Base-by-base conservation (phyloP, 1,140 invertebrate species). In the Drosophila miranda region DNA sequence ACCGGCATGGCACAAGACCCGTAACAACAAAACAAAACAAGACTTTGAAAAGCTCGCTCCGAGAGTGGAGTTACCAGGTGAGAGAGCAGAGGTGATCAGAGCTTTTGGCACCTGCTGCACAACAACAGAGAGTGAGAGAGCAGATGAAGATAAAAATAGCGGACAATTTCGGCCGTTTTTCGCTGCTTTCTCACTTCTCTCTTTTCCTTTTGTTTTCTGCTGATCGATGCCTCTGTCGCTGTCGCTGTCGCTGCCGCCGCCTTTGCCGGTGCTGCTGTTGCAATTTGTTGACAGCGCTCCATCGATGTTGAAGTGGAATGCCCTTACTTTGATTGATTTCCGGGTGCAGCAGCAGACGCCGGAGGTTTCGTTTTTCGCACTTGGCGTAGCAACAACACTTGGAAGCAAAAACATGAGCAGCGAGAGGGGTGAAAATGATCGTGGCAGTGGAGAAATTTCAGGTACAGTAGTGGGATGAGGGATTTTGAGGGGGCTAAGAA, bases 241-340 rank as follows among this genome's bases (percentile, higher is more conserved):
- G 28, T 50, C 34, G 45, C 49, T 45, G 50, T 57, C 41, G 49
- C 49, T 13, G 34, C 5, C 43, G 28, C 48, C 43, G 54, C 38
- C 44, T 62, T 53, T 56, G 60, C 48, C 60, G 56, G 56, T 45
- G 50, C 51, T 53, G 52, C 56, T 66, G 71, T 57, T 75, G 66
- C 75, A 78, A 70, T 77, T 77, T 75, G 66, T 66, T 78, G 75
- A 55, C 50, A 70, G 57, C 66, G 45, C 57, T 50, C 50, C 66
- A 66, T 78, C 55, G 66, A 66, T 75, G 75, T 78, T 75, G 75
- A 64, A 62, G 61, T 75, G 75, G 76, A 74, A 82, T 82, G 68
- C 73, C 77, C 73, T 77, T 74, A 79, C 73, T 77, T 69, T 82
- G 74, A 79, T 79, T 79, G 69, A 82, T 82, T 82, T 82, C 79